These are phyloP conservation scores for Pampusana beccarii DNA, from an alignment of 2,113 vertebrate species.

Conservation along the genomic window DNA sequence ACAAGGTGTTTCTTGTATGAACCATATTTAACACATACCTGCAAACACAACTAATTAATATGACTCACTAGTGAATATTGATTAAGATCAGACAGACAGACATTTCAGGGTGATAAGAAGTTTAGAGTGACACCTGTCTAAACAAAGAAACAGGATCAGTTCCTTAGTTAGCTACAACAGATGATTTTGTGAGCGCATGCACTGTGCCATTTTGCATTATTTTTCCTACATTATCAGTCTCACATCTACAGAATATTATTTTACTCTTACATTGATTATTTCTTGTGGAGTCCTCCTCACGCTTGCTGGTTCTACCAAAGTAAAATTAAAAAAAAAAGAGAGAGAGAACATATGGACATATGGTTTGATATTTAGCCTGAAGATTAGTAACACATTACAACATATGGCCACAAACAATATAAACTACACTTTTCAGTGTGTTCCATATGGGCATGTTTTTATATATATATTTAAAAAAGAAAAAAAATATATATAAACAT, in stretches of 20 bases:
- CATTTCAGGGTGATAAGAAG: not conserved
- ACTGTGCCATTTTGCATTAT: accelerated
- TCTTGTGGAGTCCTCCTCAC: not conserved
- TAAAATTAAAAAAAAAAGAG: not conserved
- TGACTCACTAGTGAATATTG: not conserved
- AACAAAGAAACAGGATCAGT: not conserved
- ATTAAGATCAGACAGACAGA: not conserved
- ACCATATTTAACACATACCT: not conserved
- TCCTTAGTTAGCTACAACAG: not conserved
- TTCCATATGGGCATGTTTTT: not conserved
- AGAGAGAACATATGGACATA: not conserved
- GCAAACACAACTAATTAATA: not conserved
- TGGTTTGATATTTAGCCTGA: not conserved
- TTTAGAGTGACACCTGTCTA: not conserved
- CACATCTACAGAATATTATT: not conserved
- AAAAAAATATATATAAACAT: too few species aligned
- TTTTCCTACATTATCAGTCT: not conserved
- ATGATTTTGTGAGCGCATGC: not conserved
- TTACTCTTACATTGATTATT: not conserved
- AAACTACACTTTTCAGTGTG: not conserved
- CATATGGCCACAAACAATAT: not conserved
- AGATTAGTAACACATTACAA: not conserved
- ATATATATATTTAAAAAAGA: too few species aligned
- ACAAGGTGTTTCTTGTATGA: not conserved
- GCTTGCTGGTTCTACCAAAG: not conserved